Base-by-base conservation (phyloP, 1,140 invertebrate species). In the Bathynomus jamesi region DNA sequence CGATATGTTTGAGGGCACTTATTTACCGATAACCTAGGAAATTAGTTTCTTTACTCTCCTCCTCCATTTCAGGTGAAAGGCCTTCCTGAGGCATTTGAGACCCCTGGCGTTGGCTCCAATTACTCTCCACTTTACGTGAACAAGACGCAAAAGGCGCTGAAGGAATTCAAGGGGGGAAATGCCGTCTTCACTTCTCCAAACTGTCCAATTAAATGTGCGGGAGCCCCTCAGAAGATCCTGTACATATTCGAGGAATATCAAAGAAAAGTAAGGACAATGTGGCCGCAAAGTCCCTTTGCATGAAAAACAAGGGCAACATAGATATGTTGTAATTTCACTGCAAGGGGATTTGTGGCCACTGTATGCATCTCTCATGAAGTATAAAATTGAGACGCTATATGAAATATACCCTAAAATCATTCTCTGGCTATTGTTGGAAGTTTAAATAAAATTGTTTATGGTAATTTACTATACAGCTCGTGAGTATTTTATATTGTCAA, bases 161-260 rank as follows among this genome's bases (percentile, higher is more conserved):
- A 89, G 80, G 85, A 84, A 10, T 90, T 95, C 61, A 82, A 88
- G 70, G 82, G 83, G 21, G 96, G 96, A 1, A 91, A 92, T 80
- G 94, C 91, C 0, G 84, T 98, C 71, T 99, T 98, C 80, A 98
- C 95, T 0, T 96, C 90, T 82, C 96, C 96, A 7, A 88, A 90
- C 80, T 89, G 90, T 0, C 89, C 92, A 0, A 90, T 99, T 32
- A 99, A 99, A 84, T 99, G 97, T 85, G 92, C 95, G 1, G 97
- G 97, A 3, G 97, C 97, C 3, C 95, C 96, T 7, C 96, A 98
- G 83, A 99, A 99, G 84, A 95, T 98, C 71, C 89, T 89, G 75
- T 99, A 98, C 81, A 85, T 99, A 17, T 84, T 93, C 0, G 96
- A 98, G 69, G 87, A 95, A 71, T 91, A 90, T 80, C 88, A 95